Evolutionary conservation across 2,797 vertebrate genomes (phyloP).

Genomic region (Hippopotamyrus pictus): DNA sequence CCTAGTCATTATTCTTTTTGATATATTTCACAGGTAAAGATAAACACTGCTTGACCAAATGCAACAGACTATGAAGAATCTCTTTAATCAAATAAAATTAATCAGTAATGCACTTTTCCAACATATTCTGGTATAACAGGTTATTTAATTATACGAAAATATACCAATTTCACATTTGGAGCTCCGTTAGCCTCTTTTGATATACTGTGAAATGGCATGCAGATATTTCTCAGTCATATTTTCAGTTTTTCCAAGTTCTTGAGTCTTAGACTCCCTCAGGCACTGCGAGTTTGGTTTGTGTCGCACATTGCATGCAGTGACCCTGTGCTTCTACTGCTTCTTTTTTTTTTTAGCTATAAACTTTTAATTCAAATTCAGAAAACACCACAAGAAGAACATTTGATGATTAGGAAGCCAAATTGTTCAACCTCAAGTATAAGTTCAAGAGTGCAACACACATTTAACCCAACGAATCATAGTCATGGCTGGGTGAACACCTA

Average conservation of each 20-base stretch:
- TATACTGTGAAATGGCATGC: neutral
- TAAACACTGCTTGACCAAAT: neutral
- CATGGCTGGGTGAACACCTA: neutral
- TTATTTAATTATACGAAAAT: neutral
- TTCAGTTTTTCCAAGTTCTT: neutral
- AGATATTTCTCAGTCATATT: neutral
- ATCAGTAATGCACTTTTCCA: neutral
- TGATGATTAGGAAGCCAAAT: neutral
- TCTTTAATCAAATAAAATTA: neutral
- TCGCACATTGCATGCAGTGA: neutral
- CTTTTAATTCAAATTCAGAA: neutral
- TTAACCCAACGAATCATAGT: neutral
- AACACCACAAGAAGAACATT: neutral
- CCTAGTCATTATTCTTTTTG: constrained; percentile 24
- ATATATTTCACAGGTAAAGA: constrained; percentile 22
- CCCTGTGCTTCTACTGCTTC: too few relatives aligned
- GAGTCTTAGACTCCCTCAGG: neutral
- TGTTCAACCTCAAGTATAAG: neutral
- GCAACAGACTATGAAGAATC: neutral
- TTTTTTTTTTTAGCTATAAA: too few relatives aligned
- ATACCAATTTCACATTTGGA: neutral
- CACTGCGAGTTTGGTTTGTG: neutral
- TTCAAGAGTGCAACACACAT: neutral
- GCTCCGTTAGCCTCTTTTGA: neutral
- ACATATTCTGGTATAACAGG: neutral